Evolutionary conservation across 2,888 invertebrate species (phyloP).

Genomic region (Tetragnatha montana): DNA sequence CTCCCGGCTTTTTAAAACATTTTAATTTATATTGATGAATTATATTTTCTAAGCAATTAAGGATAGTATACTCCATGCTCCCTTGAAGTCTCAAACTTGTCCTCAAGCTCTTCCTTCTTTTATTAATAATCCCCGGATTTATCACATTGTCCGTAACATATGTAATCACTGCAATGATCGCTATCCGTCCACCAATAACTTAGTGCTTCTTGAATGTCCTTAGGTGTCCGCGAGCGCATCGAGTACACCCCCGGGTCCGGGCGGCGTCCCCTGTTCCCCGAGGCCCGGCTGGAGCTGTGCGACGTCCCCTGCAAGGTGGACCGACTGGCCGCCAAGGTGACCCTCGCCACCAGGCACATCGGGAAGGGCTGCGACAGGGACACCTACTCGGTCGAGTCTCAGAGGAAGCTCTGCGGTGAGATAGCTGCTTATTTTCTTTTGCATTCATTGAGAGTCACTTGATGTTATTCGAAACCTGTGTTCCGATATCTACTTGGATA

Average conservation of each 20-base stretch:
- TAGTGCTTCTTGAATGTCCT: not conserved
- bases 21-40: too few species aligned
- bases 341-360: constrained; percentile 88
- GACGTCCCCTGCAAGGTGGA: constrained; percentile 78
- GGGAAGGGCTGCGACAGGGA: constrained; percentile 98
- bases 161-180: not conserved
- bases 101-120: too few species aligned
- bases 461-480: too few species aligned
- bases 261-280: constrained; percentile 86
- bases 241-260: constrained; percentile 91
- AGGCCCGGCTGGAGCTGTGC: constrained; percentile 82
- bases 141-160: too few species aligned
- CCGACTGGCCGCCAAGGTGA: constrained; percentile 79
- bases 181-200: not conserved
- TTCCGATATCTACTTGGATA: too few species aligned
- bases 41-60: too few species aligned
- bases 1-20: too few species aligned
- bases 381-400: constrained; percentile 90
- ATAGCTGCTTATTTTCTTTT: too few species aligned
- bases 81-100: too few species aligned
- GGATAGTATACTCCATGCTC: too few species aligned
- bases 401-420: constrained; percentile 87
- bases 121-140: too few species aligned
- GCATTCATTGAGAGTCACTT: too few species aligned
- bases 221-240: constrained; percentile 80